Percentiles rank a stretch among this genome's conserved stretches.
phyloP scores from a whole-genome alignment of 2,888 invertebrate genomes.

The Barypeithes pellucidus region DNA sequence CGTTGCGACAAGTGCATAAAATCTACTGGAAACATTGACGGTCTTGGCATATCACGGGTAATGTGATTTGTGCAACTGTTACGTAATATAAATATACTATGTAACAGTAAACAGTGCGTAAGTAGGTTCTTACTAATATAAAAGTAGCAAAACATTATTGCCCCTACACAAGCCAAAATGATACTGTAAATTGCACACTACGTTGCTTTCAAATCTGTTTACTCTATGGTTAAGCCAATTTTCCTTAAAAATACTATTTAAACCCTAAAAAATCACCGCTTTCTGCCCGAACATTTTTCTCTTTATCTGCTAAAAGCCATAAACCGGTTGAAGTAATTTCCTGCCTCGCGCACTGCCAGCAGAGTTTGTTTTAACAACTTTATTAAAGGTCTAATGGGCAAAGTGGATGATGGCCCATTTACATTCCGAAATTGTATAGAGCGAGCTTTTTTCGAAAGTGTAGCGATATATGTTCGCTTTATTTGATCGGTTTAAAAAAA shows the following conservation, averaged over 20 bases:
- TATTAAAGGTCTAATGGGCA: conserved; percentile 33
- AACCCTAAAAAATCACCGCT: conserved; percentile 10
- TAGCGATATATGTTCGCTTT: not conserved
- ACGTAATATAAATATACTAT: too few relatives aligned
- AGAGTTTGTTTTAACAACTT: conserved; percentile 37
- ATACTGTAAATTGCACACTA: too few relatives aligned
- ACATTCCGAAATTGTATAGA: conserved; percentile 11
- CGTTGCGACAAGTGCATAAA: too few relatives aligned
- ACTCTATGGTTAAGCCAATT: conserved; percentile 6
- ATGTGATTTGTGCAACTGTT: too few relatives aligned
- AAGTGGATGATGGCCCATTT: conserved; percentile 27
- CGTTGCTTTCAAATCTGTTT: not conserved
- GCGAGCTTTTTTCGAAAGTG: conserved; percentile 10
- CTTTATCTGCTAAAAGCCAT: conserved; percentile 25
- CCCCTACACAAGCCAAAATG: too few relatives aligned
- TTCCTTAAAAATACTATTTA: conserved; percentile 6
- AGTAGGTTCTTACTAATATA: too few relatives aligned
- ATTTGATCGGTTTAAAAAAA: conserved; percentile 2
- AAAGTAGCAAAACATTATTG: too few relatives aligned
- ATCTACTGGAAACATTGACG: too few relatives aligned
- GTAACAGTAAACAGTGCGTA: too few relatives aligned
- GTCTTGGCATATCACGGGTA: too few relatives aligned
- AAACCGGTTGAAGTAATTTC: conserved; percentile 30
- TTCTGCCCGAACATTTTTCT: conserved; percentile 23
- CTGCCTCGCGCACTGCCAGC: conserved; percentile 23